These are phyloP conservation scores for Tragulus kanchil DNA, from an alignment of 2,113 vertebrate species.

Conservation along the genomic window DNA sequence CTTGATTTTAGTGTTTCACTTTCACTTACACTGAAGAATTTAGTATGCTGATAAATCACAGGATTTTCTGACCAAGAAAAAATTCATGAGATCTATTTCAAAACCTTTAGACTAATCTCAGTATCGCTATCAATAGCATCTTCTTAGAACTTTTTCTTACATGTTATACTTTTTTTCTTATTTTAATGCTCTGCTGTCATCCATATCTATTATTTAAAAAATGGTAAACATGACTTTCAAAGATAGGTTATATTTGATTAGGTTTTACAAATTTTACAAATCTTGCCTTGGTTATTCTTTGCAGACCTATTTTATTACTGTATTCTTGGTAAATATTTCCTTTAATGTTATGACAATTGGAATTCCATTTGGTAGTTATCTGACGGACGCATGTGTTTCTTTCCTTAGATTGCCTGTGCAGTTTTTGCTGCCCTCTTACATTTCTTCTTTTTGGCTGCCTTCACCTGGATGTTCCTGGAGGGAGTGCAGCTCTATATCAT, in stretches of 20 bases:
- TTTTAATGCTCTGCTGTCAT: background rate
- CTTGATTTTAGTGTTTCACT: background rate
- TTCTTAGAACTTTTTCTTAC: background rate
- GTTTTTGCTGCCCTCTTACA: constrained; percentile 98
- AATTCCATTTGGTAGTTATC: fast-evolving
- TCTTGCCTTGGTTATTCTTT: background rate
- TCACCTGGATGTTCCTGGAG: constrained; percentile 99
- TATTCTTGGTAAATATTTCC: background rate
- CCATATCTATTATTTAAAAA: background rate
- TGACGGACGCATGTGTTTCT: background rate
- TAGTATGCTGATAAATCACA: background rate
- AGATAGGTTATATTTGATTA: background rate
- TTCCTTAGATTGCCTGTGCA: constrained; percentile 94
- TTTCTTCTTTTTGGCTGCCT: constrained; percentile 99
- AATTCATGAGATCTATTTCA: background rate
- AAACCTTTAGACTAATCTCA: background rate
- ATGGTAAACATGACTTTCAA: constrained; percentile 2
- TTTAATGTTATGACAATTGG: background rate
- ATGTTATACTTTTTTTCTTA: background rate
- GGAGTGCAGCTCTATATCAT: constrained; percentile 99
- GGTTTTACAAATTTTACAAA: background rate
- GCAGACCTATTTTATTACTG: background rate
- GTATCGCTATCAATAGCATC: background rate
- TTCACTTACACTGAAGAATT: constrained; percentile 18
- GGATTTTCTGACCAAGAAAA: background rate